phyloP scores from a whole-genome alignment of 2,888 invertebrate species.

The Hirtodrosophila alboralis region DNA sequence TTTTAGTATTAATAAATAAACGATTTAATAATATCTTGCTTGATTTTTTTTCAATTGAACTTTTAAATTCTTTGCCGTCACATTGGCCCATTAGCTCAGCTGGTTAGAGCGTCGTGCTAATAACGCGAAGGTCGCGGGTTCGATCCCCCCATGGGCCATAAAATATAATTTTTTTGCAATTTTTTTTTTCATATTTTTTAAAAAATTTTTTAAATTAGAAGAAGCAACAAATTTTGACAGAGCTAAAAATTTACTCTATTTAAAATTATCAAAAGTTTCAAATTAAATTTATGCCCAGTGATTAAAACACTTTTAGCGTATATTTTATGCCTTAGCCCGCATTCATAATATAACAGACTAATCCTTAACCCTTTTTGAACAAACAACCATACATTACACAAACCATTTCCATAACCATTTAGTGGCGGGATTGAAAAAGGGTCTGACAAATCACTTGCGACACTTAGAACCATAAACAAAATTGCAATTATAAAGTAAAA shows the following conservation, averaged over 20 bases:
- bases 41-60: not conserved
- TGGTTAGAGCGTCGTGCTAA: slow-evolving; percentile 85
- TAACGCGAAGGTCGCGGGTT: slow-evolving; percentile 85
- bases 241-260: too few species aligned
- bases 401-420: slow-evolving; percentile 22
- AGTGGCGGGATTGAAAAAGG: slow-evolving; percentile 15
- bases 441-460: slow-evolving; percentile 30
- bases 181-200: slow-evolving; percentile 1
- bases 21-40: too few species aligned
- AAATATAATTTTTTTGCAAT: not conserved
- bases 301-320: too few species aligned
- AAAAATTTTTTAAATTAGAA: not conserved
- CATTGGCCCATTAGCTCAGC: slow-evolving; percentile 84
- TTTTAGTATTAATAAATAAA: too few species aligned
- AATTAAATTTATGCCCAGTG: too few species aligned
- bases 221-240: too few species aligned
- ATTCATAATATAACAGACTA: slow-evolving; percentile 21
- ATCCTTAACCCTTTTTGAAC: slow-evolving; percentile 23
- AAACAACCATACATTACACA: not conserved
- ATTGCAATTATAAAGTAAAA: slow-evolving; percentile 60
- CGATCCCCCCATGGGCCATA: slow-evolving; percentile 84
- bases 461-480: slow-evolving; percentile 55
- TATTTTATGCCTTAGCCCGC: slow-evolving; percentile 6
- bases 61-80: not conserved
- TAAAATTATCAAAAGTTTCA: too few species aligned